Conservation (phyloP, 2,113 vertebrate genomes). For the Mus spicilegus region DNA sequence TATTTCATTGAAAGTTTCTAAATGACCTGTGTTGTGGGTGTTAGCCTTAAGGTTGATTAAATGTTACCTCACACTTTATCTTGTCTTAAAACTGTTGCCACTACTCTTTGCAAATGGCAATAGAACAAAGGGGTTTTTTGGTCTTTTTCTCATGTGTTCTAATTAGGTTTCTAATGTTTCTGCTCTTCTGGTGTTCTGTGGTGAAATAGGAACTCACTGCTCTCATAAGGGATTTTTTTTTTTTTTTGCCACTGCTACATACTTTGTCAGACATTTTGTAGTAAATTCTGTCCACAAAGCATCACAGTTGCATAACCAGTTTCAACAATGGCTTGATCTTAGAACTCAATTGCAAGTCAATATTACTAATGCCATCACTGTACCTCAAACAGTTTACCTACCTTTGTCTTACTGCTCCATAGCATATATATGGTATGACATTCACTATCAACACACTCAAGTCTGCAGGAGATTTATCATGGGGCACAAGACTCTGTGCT, state of each 20-base stretch:
- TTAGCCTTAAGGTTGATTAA: not conserved
- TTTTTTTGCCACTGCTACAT: not conserved
- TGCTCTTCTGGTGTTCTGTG: not conserved
- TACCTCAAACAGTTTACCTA: not conserved
- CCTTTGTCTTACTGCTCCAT: not conserved
- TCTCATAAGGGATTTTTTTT: too few species aligned
- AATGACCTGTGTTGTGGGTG: not conserved
- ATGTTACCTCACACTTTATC: not conserved
- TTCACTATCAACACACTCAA: not conserved
- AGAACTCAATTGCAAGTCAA: not conserved
- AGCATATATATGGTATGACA: not conserved
- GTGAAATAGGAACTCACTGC: not conserved
- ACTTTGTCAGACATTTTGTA: not conserved
- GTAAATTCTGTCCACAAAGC: not conserved
- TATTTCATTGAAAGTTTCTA: not conserved
- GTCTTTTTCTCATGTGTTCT: not conserved
- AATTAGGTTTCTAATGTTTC: too few species aligned
- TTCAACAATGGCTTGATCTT: not conserved
- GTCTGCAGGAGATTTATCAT: slow-evolving; percentile 80
- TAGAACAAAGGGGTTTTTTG: not conserved
- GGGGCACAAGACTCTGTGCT: slow-evolving; percentile 86
- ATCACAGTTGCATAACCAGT: not conserved
- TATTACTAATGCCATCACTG: not conserved
- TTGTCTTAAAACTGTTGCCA: not conserved
- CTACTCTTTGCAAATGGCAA: not conserved